These are phyloP conservation scores for Stomatorhinus ivindoensis DNA, from an alignment of 2,113 vertebrate genomes.

Conservation along the genomic window DNA sequence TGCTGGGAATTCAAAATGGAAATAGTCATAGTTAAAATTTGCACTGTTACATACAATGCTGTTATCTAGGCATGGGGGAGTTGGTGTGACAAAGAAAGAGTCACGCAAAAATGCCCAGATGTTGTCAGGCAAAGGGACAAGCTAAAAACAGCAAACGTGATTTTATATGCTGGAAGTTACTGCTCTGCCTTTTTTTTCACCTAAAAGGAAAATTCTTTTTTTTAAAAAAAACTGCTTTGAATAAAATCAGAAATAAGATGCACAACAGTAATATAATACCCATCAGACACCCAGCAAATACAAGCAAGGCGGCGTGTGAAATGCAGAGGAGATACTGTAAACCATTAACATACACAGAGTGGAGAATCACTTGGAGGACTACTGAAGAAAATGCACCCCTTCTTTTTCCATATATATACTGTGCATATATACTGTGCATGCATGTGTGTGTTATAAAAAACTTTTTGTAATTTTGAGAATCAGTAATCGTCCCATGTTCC, in stretches of 20 bases:
- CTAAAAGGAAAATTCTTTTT: conserved; percentile 4
- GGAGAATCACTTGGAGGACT: not conserved
- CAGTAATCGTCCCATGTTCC: not conserved
- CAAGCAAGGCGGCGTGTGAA: conserved; percentile 39
- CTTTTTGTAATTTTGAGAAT: not conserved
- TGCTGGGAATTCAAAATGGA: not conserved
- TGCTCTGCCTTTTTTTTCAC: conserved; percentile 16
- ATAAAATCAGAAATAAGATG: conserved; percentile 4
- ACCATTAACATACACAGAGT: not conserved
- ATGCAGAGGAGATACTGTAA: conserved; percentile 27
- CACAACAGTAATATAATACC: conserved; percentile 36
- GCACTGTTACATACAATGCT: not conserved
- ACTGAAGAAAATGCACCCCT: not conserved
- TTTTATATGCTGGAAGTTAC: not conserved
- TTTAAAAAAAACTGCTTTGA: conserved; percentile 3
- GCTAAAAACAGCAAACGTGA: not conserved
- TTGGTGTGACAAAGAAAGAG: not conserved
- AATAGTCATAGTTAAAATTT: not conserved
- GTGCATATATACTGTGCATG: not conserved
- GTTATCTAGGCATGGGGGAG: not conserved
- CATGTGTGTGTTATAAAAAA: not conserved
- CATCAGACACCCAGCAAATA: conserved; percentile 34
- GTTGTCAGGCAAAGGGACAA: not conserved
- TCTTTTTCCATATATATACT: not conserved
- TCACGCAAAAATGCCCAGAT: not conserved